Percentiles rank a stretch among this genome's conserved stretches.
These are phyloP conservation scores for Eospalax fontanierii DNA, from an alignment of 2,797 vertebrate species.

Conservation along the genomic window DNA sequence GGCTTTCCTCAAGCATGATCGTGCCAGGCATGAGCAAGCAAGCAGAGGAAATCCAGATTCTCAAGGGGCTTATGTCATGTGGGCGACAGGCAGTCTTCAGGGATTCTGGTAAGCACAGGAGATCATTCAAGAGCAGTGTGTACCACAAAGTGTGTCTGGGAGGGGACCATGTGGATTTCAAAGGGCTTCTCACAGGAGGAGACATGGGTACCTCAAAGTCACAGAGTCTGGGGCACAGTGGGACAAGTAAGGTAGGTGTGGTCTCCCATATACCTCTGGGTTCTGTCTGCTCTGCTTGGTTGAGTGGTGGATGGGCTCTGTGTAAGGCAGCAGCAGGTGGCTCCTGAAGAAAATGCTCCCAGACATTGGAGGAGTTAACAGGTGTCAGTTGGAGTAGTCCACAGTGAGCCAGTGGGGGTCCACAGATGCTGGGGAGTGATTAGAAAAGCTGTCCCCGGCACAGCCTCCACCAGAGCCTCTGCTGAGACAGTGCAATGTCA, in stretches of 20 bases:
- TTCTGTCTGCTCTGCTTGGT: background rate
- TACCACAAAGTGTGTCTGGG: background rate
- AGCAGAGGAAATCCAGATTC: background rate
- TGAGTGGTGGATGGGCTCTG: background rate
- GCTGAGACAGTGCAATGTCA: background rate
- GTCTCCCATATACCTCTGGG: background rate
- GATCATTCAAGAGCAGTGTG: background rate
- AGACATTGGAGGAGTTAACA: background rate
- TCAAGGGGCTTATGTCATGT: rapidly evolving
- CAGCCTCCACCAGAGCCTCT: background rate
- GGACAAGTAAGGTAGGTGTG: background rate
- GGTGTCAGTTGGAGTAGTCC: rapidly evolving
- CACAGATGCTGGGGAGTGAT: background rate
- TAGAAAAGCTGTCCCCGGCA: background rate
- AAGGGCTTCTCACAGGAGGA: background rate
- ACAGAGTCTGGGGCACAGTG: background rate
- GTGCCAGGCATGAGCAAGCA: background rate
- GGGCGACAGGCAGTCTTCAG: background rate
- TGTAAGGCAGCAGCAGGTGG: background rate
- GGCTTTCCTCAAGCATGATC: background rate
- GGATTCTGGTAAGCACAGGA: background rate
- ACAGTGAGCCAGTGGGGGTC: rapidly evolving
- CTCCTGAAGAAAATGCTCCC: background rate
- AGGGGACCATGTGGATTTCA: background rate
- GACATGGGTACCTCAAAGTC: background rate